Base-by-base conservation (phyloP, 2,113 vertebrate genomes). In the Daphoenositta chrysoptera region DNA sequence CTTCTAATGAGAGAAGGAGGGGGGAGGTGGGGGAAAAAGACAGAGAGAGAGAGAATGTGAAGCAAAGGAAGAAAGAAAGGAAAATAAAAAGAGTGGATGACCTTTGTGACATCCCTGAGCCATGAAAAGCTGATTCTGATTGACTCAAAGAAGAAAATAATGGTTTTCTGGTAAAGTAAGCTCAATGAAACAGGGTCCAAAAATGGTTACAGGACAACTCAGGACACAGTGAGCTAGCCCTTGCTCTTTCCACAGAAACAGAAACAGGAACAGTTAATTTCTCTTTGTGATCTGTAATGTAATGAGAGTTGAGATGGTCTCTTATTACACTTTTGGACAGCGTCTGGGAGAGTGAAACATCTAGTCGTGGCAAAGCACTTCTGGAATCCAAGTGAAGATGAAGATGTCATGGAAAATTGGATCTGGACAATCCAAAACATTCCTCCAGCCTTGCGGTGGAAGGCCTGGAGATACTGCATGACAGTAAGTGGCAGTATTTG, bases 401-500 rank as follows among this genome's bases (percentile, higher is more conserved):
- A 91, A 94, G 75, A 90, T 94, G 79, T 85, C 73, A 80, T 54
- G 82, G 95, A 95, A 96, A 96, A 53, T 94, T 82, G 63, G 80
- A 94, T 75, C 45, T 2, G 2, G 48, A 53, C 23, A 15, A 66
- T 40, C 37, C 66, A 57, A 92, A 95, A 71, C 70, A 94, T 94
- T 96, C 66, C 40, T 84, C 31, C 69, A 93, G 88, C 30, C 71
- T 90, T 92, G 54, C 60, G 92, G 45, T 72, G 58, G 81, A 94
- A 95, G 61, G 65, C 60, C 13, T 64, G 89, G 81, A 79, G 58
- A 73, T 65, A 79, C 37, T 91, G 70, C 75, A 87, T 83, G 78
- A 90, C 93, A 90, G 87, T 53, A 94, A 96, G 94, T 63, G 82
- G 87, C 91, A 95, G 84, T 79, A 87, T 96, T 90, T 80, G 82